A percentile compares a stretch with the other conserved stretches of the same genome.
phyloP scores from a whole-genome alignment of 2,888 invertebrate genomes.

The Ectemnius lituratus region DNA sequence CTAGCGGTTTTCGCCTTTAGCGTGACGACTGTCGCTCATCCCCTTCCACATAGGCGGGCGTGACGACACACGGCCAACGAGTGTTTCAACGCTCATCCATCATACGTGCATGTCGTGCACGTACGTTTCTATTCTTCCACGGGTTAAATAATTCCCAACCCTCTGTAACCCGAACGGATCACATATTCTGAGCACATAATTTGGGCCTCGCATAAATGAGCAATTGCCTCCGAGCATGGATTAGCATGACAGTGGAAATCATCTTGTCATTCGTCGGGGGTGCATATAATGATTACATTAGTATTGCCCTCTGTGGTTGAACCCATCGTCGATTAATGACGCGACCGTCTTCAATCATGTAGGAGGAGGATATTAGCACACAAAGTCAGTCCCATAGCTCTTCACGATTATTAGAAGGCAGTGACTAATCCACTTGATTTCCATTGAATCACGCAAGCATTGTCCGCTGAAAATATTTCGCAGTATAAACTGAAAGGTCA shows the following conservation, averaged over 20 bases:
- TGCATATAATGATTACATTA: slow-evolving; percentile 53
- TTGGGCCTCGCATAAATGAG: slow-evolving; percentile 55
- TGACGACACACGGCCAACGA: slow-evolving; percentile 26
- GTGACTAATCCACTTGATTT: too few species aligned
- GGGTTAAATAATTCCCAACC: slow-evolving; percentile 43
- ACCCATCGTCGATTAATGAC: slow-evolving; percentile 38
- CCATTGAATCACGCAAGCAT: too few species aligned
- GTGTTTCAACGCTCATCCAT: slow-evolving; percentile 43
- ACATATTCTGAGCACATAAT: slow-evolving; percentile 46
- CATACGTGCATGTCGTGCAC: slow-evolving; percentile 21
- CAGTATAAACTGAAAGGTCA: too few species aligned
- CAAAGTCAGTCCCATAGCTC: too few species aligned
- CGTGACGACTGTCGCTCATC: slow-evolving; percentile 35
- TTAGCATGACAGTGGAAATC: slow-evolving; percentile 72
- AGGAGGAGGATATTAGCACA: too few species aligned
- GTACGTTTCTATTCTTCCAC: slow-evolving; percentile 43
- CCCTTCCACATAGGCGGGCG: slow-evolving; percentile 12
- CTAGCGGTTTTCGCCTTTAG: slow-evolving; percentile 46
- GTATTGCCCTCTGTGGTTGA: slow-evolving; percentile 24
- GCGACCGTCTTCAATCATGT: slow-evolving; percentile 42
- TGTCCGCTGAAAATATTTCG: too few species aligned
- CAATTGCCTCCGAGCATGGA: slow-evolving; percentile 64
- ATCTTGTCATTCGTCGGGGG: slow-evolving; percentile 60
- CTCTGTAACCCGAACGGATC: slow-evolving; percentile 5
- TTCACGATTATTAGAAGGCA: too few species aligned